Conservation (phyloP, 2,888 invertebrate genomes). For the Ophion ellenae region DNA sequence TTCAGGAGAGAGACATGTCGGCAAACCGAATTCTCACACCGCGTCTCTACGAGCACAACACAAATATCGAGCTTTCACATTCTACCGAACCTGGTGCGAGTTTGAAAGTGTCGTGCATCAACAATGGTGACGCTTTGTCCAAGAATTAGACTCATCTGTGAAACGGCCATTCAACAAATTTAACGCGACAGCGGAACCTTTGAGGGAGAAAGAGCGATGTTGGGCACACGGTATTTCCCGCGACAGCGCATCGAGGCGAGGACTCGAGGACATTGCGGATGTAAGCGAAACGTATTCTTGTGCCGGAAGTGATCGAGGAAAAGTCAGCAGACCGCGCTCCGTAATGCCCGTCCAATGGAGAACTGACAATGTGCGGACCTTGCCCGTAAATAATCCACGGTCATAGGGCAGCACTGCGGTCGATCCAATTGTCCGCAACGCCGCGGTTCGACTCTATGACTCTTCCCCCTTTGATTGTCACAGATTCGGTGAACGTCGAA, state of each 20-base stretch:
- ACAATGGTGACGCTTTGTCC: slow-evolving; percentile 71
- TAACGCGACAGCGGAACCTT: slow-evolving; percentile 62
- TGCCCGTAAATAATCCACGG: slow-evolving; percentile 75
- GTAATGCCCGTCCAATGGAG: slow-evolving; percentile 45
- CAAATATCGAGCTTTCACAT: neutral
- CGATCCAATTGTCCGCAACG: slow-evolving; percentile 64
- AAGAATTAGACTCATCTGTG: slow-evolving; percentile 71
- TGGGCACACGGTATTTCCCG: slow-evolving; percentile 50
- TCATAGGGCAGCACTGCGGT: slow-evolving; percentile 58
- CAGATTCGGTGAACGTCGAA: slow-evolving; percentile 64
- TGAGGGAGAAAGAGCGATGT: slow-evolving; percentile 54
- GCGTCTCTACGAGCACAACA: neutral
- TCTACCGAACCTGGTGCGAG: slow-evolving; percentile 12
- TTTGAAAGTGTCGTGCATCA: neutral
- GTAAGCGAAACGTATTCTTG: slow-evolving; percentile 19
- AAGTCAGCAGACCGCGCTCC: slow-evolving; percentile 53
- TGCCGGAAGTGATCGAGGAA: slow-evolving; percentile 51
- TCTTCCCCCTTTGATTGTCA: slow-evolving; percentile 72
- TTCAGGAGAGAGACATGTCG: slow-evolving; percentile 2
- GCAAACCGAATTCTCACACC: slow-evolving; percentile 14
- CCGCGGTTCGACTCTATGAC: slow-evolving; percentile 57
- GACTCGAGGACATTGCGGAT: slow-evolving; percentile 6
- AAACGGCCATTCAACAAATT: slow-evolving; percentile 71
- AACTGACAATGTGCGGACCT: slow-evolving; percentile 72
- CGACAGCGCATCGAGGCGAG: slow-evolving; percentile 14